Evolutionary conservation across 2,888 invertebrate species (phyloP).

Genomic region (Crossocerus cetratus): DNA sequence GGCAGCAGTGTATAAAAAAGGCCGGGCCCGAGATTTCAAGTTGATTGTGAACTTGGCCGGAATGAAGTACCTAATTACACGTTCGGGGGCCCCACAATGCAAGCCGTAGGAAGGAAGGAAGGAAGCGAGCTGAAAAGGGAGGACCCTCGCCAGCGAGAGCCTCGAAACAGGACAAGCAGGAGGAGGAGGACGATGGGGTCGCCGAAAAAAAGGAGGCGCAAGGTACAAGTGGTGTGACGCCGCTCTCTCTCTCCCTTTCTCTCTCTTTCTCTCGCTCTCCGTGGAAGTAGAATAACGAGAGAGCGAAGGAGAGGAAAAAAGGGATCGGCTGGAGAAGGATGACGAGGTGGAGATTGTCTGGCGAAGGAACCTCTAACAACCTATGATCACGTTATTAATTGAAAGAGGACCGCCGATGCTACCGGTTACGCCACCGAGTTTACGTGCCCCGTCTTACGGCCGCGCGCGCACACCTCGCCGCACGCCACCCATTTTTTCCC

Average conservation of each 20-base stretch:
- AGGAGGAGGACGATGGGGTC: conserved; percentile 47
- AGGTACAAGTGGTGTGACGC: conserved; percentile 58
- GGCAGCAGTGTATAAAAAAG: too few relatives aligned
- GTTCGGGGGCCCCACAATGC: not conserved
- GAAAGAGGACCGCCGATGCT: conserved; percentile 73
- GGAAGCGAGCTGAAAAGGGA: not conserved
- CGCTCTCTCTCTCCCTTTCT: too few relatives aligned
- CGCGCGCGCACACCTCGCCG: conserved; percentile 29
- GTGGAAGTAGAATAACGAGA: conserved; percentile 57
- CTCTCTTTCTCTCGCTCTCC: not conserved
- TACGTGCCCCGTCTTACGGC: conserved; percentile 59
- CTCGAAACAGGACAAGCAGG: conserved; percentile 3
- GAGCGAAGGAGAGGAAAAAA: conserved; percentile 35
- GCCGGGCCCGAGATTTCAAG: not conserved
- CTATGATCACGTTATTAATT: conserved; percentile 76
- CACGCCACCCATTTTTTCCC: conserved; percentile 50
- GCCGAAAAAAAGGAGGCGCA: conserved; percentile 49
- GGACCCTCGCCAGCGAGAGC: not conserved
- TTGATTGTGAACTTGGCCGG: not conserved
- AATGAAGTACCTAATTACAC: not conserved
- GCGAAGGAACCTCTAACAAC: conserved; percentile 68
- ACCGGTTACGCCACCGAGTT: conserved; percentile 68
- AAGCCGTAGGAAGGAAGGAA: conserved; percentile 9
- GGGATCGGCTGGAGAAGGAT: conserved; percentile 31
- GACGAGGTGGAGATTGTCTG: conserved; percentile 59